These are phyloP conservation scores for Lochmaea capreae DNA, from an alignment of 2,888 invertebrate species.

Conservation along the genomic window DNA sequence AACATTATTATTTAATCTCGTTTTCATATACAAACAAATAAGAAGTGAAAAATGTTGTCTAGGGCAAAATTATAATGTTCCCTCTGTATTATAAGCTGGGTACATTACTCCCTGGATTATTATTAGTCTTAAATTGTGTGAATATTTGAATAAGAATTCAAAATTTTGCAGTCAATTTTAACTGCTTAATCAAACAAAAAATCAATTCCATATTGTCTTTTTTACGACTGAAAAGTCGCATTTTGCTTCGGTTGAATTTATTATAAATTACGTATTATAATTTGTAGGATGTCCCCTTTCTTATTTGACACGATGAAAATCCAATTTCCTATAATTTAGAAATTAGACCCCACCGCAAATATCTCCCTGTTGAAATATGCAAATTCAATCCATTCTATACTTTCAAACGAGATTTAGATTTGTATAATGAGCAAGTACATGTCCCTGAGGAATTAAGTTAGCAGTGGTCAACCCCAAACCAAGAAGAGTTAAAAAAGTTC, in stretches of 20 bases:
- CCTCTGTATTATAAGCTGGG: too few species aligned
- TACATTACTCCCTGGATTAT: too few species aligned
- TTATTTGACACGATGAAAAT: background rate
- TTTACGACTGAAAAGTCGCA: background rate
- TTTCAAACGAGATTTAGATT: constrained; percentile 14
- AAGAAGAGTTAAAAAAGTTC: background rate
- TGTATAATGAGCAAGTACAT: constrained; percentile 14
- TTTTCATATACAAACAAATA: too few species aligned
- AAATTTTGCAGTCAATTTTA: too few species aligned
- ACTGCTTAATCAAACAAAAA: too few species aligned
- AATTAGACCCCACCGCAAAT: constrained; percentile 7
- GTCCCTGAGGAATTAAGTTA: constrained; percentile 24
- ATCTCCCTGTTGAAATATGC: constrained; percentile 15
- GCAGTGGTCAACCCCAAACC: constrained; percentile 24
- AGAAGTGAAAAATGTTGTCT: too few species aligned
- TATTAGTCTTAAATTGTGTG: too few species aligned
- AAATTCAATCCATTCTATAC: constrained; percentile 19
- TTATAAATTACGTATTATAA: background rate
- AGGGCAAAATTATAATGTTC: too few species aligned
- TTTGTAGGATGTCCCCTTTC: background rate
- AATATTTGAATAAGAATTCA: too few species aligned
- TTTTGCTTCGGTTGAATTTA: background rate
- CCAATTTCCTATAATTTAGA: constrained; percentile 4
- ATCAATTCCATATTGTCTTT: background rate
- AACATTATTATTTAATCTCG: too few species aligned